These are phyloP conservation scores for Epicauta chinensis DNA, from an alignment of 1,140 invertebrate species.

Conservation along the genomic window DNA sequence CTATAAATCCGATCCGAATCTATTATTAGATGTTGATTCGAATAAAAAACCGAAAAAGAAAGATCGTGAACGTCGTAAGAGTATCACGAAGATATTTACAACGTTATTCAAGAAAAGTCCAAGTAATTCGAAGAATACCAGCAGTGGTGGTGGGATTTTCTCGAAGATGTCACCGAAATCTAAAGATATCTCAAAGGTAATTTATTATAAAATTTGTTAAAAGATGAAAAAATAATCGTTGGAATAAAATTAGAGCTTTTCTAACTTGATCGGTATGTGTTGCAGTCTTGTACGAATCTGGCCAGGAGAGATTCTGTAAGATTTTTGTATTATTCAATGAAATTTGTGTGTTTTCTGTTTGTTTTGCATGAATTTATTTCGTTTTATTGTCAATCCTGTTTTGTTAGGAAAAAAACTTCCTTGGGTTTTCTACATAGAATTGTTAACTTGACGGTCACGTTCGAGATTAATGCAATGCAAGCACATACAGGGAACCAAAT, in stretches of 20 bases:
- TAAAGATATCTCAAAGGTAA: constrained; percentile 64
- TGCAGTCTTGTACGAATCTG: constrained; percentile 48
- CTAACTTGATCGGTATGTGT: constrained; percentile 18
- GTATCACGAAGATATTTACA: constrained; percentile 77
- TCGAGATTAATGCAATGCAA: too few species aligned
- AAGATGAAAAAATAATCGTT: not conserved
- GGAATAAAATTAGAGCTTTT: not conserved
- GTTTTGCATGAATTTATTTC: constrained; percentile 30
- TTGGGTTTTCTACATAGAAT: too few species aligned
- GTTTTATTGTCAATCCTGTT: too few species aligned
- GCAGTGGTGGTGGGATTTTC: constrained; percentile 43
- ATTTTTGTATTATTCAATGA: constrained; percentile 27
- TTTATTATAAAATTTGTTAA: not conserved
- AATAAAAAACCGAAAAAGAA: constrained; percentile 47
- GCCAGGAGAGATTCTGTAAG: constrained; percentile 47
- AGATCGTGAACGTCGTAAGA: constrained; percentile 67
- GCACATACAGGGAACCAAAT: too few species aligned
- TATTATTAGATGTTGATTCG: constrained; percentile 42
- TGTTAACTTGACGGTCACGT: too few species aligned
- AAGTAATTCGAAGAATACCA: constrained; percentile 26
- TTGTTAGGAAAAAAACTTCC: too few species aligned
- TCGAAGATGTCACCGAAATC: constrained; percentile 59
- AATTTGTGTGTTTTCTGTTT: constrained; percentile 26
- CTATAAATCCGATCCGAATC: constrained; percentile 54
- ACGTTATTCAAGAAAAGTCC: constrained; percentile 65